These are phyloP conservation scores for Taenaris catops DNA, from an alignment of 2,888 invertebrate genomes.

Conservation along the genomic window DNA sequence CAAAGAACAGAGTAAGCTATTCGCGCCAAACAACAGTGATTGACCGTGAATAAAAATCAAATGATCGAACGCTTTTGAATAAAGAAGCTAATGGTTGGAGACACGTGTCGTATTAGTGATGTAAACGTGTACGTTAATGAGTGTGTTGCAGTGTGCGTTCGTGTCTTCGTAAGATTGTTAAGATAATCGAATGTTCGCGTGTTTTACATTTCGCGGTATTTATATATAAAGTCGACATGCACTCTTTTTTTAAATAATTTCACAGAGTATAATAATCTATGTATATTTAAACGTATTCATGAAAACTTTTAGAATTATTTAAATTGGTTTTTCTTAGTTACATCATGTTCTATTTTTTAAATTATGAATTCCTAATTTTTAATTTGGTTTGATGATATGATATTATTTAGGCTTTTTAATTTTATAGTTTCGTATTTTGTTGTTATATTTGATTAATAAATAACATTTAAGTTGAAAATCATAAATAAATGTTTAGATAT, in stretches of 20 bases:
- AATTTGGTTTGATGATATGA: background rate
- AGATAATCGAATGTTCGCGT: slow-evolving; percentile 42
- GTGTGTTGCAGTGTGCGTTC: slow-evolving; percentile 54
- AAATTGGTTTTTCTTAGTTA: no score
- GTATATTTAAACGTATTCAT: no score
- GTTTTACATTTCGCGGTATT: slow-evolving; percentile 28
- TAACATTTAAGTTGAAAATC: no score
- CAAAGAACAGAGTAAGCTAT: slow-evolving; percentile 33
- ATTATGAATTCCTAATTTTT: background rate
- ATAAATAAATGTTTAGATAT: no score
- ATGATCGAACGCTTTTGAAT: slow-evolving; percentile 29
- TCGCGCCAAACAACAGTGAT: slow-evolving; percentile 44
- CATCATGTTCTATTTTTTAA: slow-evolving; percentile 1
- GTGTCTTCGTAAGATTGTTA: slow-evolving; percentile 45
- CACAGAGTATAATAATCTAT: no score
- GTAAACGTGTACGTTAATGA: slow-evolving; percentile 75
- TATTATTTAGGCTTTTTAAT: background rate
- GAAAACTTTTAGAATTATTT: no score
- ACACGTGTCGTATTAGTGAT: slow-evolving; percentile 67
- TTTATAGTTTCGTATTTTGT: background rate
- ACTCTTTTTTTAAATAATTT: slow-evolving; percentile 10
- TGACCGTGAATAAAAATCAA: slow-evolving; percentile 27
- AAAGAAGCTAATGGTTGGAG: slow-evolving; percentile 41
- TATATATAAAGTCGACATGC: slow-evolving; percentile 13
- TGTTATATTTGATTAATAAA: background rate